These are phyloP conservation scores for Chorisops tibialis DNA, from an alignment of 2,888 invertebrate species.

Conservation along the genomic window DNA sequence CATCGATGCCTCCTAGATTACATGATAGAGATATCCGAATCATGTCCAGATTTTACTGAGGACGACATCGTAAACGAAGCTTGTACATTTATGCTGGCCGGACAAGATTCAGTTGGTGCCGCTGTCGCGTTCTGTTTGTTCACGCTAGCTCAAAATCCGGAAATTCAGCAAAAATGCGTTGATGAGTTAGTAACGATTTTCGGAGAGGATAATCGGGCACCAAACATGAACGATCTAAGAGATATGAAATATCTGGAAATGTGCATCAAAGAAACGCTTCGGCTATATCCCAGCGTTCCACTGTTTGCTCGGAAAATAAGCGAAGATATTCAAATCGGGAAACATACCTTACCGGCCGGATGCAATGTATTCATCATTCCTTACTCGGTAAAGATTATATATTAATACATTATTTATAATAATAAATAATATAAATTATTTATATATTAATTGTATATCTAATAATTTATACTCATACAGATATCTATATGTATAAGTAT, in stretches of 20 bases:
- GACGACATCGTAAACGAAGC: slow-evolving; percentile 60
- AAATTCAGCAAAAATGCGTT: slow-evolving; percentile 52
- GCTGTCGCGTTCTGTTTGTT: slow-evolving; percentile 58
- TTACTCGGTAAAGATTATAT: too few relatives aligned
- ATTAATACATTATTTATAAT: too few relatives aligned
- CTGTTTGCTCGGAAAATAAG: slow-evolving; percentile 48
- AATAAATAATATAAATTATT: too few relatives aligned
- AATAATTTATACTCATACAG: too few relatives aligned
- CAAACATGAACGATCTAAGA: slow-evolving; percentile 57
- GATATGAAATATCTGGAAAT: slow-evolving; percentile 65
- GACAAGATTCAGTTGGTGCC: slow-evolving; percentile 61
- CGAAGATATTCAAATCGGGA: slow-evolving; percentile 51
- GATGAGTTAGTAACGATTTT: slow-evolving; percentile 55
- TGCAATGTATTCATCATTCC: slow-evolving; percentile 57
- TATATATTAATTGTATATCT: too few relatives aligned
- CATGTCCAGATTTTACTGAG: slow-evolving; percentile 55
- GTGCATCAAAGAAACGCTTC: slow-evolving; percentile 66
- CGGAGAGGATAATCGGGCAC: slow-evolving; percentile 49
- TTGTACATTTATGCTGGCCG: slow-evolving; percentile 63
- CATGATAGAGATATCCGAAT: slow-evolving; percentile 56
- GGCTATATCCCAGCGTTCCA: slow-evolving; percentile 53
- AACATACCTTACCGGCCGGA: slow-evolving; percentile 55
- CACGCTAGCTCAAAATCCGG: slow-evolving; percentile 55
- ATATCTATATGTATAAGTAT: too few relatives aligned
- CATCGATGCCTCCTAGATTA: slow-evolving; percentile 54